Percentiles rank a stretch among this genome's conserved stretches.
phyloP scores from a whole-genome alignment of 2,888 invertebrate genomes.

The Amphimallon solstitiale region DNA sequence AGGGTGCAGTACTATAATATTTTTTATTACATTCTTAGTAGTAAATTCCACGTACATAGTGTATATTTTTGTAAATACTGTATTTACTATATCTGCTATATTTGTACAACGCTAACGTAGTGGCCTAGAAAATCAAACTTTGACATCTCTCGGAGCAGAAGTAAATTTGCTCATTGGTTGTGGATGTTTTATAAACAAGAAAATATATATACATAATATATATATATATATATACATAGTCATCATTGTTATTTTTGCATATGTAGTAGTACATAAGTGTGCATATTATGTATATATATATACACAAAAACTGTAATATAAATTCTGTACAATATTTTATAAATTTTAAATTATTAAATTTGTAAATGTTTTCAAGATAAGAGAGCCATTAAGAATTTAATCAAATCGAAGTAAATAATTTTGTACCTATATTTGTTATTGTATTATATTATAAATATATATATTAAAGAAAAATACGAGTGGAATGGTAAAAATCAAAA shows the following conservation, averaged over 20 bases:
- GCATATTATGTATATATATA: constrained; percentile 53
- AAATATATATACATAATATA: constrained; percentile 18
- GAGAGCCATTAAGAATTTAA: constrained; percentile 50
- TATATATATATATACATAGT: constrained; percentile 51
- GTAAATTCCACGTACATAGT: constrained; percentile 58
- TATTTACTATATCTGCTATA: constrained; percentile 58
- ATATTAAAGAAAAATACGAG: constrained; percentile 20
- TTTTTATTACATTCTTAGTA: constrained; percentile 51
- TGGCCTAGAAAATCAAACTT: constrained; percentile 61
- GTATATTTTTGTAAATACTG: constrained; percentile 63
- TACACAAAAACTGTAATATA: constrained; percentile 53
- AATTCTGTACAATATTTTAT: constrained; percentile 61
- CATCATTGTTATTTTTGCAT: constrained; percentile 63
- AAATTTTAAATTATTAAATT: constrained; percentile 63
- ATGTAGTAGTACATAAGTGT: constrained; percentile 54
- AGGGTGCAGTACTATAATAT: constrained; percentile 59
- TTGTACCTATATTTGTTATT: constrained; percentile 53
- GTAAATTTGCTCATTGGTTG: constrained; percentile 51
- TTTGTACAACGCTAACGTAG: constrained; percentile 63
- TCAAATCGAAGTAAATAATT: constrained; percentile 54
- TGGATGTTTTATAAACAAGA: constrained; percentile 51
- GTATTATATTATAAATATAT: constrained; percentile 42
- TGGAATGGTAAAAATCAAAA: constrained; percentile 6
- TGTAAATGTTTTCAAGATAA: constrained; percentile 48
- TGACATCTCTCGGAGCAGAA: constrained; percentile 40